Percentiles rank a stretch among this genome's conserved stretches.
These are phyloP conservation scores for Montipora sp. DNA, from an alignment of 64 coral and sea anemone species.

Conservation along the genomic window DNA sequence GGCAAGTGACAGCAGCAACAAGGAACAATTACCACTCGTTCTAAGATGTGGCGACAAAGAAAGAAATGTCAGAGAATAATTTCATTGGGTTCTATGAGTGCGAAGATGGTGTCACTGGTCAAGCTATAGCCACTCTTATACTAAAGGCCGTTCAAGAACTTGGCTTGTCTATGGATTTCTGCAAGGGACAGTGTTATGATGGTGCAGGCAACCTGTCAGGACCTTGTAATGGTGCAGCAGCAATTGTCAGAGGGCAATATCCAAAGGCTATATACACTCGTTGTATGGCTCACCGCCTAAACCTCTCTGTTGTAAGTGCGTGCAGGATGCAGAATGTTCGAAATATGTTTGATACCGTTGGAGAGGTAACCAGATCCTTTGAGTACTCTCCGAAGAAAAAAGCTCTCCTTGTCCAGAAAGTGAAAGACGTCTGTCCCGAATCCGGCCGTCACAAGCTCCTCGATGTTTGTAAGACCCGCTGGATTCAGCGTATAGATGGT, in stretches of 20 bases:
- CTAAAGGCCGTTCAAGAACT: slow-evolving; percentile 49
- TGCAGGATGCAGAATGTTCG: slow-evolving; percentile 78
- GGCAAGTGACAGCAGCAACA: slow-evolving; percentile 70
- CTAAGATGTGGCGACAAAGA: slow-evolving; percentile 44
- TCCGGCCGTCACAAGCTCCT: slow-evolving; percentile 60
- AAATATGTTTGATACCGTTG: slow-evolving; percentile 81
- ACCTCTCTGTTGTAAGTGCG: slow-evolving; percentile 78
- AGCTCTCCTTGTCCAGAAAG: slow-evolving; percentile 76
- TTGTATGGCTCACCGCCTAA: slow-evolving; percentile 74
- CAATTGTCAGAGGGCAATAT: slow-evolving; percentile 72
- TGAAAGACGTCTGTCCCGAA: slow-evolving; percentile 43
- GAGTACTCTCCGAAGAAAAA: slow-evolving; percentile 85
- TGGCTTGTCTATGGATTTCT: slow-evolving; percentile 50
- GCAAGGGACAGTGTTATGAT: slow-evolving; percentile 53
- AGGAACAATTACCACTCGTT: slow-evolving; percentile 64
- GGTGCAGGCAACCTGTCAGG: slow-evolving; percentile 55
- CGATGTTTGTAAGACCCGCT: slow-evolving; percentile 79
- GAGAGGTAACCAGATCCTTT: slow-evolving; percentile 83
- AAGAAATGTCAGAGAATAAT: slow-evolving; percentile 52
- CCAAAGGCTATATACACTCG: slow-evolving; percentile 83
- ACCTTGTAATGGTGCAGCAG: slow-evolving; percentile 64
- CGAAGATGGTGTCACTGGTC: slow-evolving; percentile 36
- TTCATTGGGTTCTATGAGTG: slow-evolving; percentile 56
- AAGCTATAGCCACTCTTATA: slow-evolving; percentile 56
- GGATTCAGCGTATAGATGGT: slow-evolving; percentile 85